These are phyloP conservation scores for Schrankia costaestrigalis DNA, from an alignment of 2,888 invertebrate species.

Conservation along the genomic window DNA sequence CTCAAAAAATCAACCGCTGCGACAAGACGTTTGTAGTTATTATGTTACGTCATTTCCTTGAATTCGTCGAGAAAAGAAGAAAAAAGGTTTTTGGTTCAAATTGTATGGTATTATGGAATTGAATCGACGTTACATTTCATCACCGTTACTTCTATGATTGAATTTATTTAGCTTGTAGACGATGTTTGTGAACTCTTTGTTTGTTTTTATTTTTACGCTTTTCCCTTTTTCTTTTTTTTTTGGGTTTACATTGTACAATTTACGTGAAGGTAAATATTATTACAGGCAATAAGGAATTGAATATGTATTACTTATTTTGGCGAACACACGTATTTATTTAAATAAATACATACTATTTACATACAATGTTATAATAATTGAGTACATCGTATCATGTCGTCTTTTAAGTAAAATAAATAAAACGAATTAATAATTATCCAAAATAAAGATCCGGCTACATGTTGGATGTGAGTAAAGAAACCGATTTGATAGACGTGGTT, in stretches of 20 bases:
- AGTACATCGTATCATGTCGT: too few relatives aligned
- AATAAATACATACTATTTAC: too few relatives aligned
- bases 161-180: conserved; percentile 18
- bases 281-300: too few relatives aligned
- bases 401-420: background rate
- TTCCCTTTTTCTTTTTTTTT: too few relatives aligned
- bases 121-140: conserved; percentile 30
- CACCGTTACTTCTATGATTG: conserved; percentile 22
- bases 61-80: conserved; percentile 14
- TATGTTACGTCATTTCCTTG: conserved; percentile 26
- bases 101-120: conserved; percentile 29
- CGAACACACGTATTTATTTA: too few relatives aligned
- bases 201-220: background rate
- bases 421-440: background rate
- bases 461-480: too few relatives aligned
- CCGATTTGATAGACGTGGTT: too few relatives aligned
- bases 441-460: too few relatives aligned
- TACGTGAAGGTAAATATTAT: too few relatives aligned
- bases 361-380: too few relatives aligned
- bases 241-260: too few relatives aligned
- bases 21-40: conserved; percentile 33
- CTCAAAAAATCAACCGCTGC: conserved; percentile 23
- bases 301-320: too few relatives aligned
- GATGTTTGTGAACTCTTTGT: conserved; percentile 2
- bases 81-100: conserved; percentile 21